Percentiles rank a stretch among this genome's conserved stretches.
These are phyloP conservation scores for Hydrocynus forskahlii DNA, from an alignment of 2,797 vertebrate species.

Conservation along the genomic window DNA sequence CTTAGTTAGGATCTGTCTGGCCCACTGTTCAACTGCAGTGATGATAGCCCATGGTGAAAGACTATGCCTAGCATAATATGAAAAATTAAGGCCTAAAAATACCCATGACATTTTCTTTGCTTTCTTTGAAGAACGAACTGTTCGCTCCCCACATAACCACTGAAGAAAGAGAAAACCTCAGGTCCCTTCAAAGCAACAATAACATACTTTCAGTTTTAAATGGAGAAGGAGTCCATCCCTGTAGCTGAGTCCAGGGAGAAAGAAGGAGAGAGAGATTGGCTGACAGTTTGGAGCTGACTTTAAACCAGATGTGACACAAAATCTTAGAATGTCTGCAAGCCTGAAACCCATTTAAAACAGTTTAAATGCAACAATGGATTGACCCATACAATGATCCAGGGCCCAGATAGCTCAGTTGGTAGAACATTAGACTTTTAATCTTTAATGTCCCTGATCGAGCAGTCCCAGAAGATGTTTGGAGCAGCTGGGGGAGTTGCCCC, in stretches of 20 bases:
- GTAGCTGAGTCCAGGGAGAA: conserved; percentile 67
- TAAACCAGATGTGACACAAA: conserved; percentile 67
- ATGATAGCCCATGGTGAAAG: conserved; percentile 21
- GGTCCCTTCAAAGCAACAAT: conserved; percentile 77
- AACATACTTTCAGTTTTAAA: conserved; percentile 76
- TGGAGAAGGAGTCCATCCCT: conserved; percentile 73
- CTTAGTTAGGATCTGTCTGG: not conserved
- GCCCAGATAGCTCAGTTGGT: too few relatives aligned
- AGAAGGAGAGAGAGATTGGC: conserved; percentile 60
- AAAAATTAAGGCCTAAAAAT: conserved; percentile 59
- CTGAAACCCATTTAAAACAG: conserved; percentile 21
- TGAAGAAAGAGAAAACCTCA: conserved; percentile 72
- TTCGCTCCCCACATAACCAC: conserved; percentile 64
- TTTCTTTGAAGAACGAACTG: conserved; percentile 65
- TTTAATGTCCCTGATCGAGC: too few relatives aligned
- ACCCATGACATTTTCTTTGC: conserved; percentile 57
- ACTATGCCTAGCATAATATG: conserved; percentile 44
- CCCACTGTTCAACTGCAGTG: not conserved
- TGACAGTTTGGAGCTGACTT: conserved; percentile 73
- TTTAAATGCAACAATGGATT: too few relatives aligned
- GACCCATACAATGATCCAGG: too few relatives aligned
- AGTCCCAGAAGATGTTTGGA: too few relatives aligned
- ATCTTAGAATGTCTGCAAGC: conserved; percentile 57
- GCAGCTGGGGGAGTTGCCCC: too few relatives aligned
- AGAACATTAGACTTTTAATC: too few relatives aligned